Evolutionary conservation across 1,140 invertebrate species (phyloP).

Genomic region (Micrasema longulum): DNA sequence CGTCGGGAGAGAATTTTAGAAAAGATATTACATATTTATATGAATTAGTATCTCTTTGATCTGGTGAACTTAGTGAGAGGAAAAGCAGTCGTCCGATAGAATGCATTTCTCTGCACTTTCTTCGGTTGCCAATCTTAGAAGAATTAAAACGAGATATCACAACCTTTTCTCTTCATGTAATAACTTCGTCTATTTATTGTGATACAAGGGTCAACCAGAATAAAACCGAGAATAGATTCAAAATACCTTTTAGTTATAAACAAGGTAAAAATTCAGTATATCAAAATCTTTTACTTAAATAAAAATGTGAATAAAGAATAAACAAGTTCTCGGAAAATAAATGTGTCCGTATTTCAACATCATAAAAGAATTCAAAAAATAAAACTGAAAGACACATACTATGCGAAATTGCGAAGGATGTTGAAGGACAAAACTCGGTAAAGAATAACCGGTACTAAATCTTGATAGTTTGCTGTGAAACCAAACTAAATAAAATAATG

Average conservation of each 20-base stretch:
- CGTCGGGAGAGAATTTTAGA: constrained; percentile 37
- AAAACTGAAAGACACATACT: not conserved
- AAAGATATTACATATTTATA: constrained; percentile 18
- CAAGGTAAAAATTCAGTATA: no score
- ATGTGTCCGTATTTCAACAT: not conserved
- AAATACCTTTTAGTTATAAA: no score
- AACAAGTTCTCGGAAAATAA: no score
- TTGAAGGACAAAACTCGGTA: not conserved
- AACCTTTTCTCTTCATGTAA: not conserved
- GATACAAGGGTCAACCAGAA: no score
- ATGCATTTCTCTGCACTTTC: constrained; percentile 40
- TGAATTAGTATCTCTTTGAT: constrained; percentile 28
- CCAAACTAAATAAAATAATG: no score
- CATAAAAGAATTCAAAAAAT: not conserved
- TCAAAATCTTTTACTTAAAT: no score
- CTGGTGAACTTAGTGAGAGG: constrained; percentile 38
- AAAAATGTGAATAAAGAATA: no score
- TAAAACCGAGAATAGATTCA: no score
- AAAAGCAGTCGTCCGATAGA: constrained; percentile 27
- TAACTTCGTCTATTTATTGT: not conserved
- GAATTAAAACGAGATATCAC: not conserved
- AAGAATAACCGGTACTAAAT: no score
- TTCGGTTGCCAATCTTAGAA: constrained; percentile 17
- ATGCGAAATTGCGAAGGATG: not conserved
- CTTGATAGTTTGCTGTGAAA: no score